Percentiles rank a stretch among this genome's conserved stretches.
phyloP scores from a whole-genome alignment of 2,888 invertebrate genomes.

The Creontiades dilutus region DNA sequence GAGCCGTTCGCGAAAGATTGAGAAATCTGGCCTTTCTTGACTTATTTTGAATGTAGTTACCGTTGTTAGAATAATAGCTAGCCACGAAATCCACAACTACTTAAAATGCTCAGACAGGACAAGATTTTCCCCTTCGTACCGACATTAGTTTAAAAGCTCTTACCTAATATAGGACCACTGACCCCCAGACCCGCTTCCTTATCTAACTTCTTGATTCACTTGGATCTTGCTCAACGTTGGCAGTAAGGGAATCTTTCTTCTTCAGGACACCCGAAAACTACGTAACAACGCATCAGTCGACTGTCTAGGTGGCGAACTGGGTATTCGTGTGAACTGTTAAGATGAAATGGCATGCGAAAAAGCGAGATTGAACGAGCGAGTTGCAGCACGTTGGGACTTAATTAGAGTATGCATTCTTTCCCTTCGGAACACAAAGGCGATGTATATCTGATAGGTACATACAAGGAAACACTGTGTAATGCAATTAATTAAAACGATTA shows the following conservation, averaged over 20 bases:
- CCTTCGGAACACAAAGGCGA: too few relatives aligned
- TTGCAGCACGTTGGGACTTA: too few relatives aligned
- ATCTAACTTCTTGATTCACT: constrained; percentile 26
- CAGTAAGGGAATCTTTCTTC: background rate
- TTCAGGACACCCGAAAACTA: background rate
- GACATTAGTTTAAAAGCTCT: constrained; percentile 17
- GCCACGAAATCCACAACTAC: background rate
- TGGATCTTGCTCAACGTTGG: constrained; percentile 2
- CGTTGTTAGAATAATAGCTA: background rate
- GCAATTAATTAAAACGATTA: too few relatives aligned
- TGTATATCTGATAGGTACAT: too few relatives aligned
- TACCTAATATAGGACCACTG: constrained; percentile 25
- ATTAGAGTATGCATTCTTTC: too few relatives aligned
- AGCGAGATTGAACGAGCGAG: background rate
- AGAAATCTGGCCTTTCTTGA: background rate
- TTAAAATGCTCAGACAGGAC: background rate
- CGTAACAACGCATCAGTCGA: background rate
- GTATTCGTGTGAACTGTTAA: background rate
- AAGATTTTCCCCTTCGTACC: background rate
- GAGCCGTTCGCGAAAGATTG: background rate
- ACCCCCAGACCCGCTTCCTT: constrained; percentile 21
- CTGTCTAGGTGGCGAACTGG: background rate
- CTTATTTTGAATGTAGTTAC: background rate
- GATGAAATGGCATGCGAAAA: background rate
- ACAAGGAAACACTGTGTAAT: too few relatives aligned